Evolutionary conservation across 2,113 vertebrate genomes (phyloP).

Genomic region (Myanophis thanlyinensis): DNA sequence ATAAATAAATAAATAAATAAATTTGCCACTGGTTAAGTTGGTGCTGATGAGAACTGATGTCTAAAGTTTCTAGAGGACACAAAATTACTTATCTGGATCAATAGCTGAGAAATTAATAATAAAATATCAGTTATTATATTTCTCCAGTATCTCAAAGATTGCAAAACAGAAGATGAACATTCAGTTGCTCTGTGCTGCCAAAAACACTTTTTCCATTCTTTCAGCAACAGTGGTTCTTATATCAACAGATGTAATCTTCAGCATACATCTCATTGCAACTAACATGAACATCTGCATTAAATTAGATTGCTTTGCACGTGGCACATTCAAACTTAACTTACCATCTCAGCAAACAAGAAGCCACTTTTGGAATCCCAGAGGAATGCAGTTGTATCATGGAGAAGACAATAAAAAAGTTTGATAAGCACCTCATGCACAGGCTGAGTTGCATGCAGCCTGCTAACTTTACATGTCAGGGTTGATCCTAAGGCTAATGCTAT

Average conservation of each 20-base stretch:
- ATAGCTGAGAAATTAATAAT: not conserved
- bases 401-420: not conserved
- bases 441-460: not conserved
- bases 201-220: not conserved
- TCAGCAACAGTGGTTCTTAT: not conserved
- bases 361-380: not conserved
- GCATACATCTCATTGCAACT: not conserved
- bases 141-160: not conserved
- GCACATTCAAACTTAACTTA: not conserved
- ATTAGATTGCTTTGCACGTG: not conserved
- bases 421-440: not conserved
- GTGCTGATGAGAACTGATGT: not conserved
- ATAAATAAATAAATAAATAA: too few relatives aligned
- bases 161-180: not conserved
- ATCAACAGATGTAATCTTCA: not conserved
- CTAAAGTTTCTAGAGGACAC: not conserved
- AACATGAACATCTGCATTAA: not conserved
- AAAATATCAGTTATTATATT: not conserved
- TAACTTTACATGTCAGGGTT: not conserved
- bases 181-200: not conserved
- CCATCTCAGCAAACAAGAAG: not conserved
- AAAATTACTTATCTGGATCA: not conserved
- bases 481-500: not conserved
- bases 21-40: not conserved
- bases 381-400: not conserved